Evolutionary conservation across 2,113 vertebrate species (phyloP).

Genomic region (Galbula dea): DNA sequence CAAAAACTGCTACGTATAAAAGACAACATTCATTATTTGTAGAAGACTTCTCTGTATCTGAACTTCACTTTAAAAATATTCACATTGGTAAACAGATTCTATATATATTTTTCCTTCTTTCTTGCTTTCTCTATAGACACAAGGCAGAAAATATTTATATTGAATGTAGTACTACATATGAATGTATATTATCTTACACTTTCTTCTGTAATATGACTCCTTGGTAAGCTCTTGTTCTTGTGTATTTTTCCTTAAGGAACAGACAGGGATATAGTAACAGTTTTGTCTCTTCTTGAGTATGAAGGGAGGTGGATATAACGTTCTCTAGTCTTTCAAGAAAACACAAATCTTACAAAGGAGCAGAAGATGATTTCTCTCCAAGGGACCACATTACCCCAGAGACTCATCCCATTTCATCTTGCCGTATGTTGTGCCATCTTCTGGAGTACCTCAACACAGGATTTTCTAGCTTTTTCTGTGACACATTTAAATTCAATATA

Average conservation of each 20-base stretch:
- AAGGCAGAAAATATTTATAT: neutral
- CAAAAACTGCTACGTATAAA: neutral
- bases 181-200: neutral
- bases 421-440: neutral
- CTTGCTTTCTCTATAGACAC: neutral
- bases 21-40: neutral
- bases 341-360: conserved; percentile 19
- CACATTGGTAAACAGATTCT: neutral
- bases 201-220: neutral
- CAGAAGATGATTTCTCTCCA: neutral
- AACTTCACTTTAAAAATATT: neutral
- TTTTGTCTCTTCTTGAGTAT: neutral
- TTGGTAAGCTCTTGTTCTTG: neutral
- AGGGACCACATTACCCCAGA: neutral
- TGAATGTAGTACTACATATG: neutral
- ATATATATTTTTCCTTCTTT: neutral
- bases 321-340: conserved; percentile 10
- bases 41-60: neutral
- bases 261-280: neutral
- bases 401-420: neutral
- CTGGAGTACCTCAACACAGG: neutral
- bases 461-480: neutral
- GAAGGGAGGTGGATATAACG: neutral
- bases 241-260: neutral
- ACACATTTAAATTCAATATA: neutral